These are phyloP conservation scores for Trichoplusia ni DNA, from an alignment of 1,140 invertebrate species.

Conservation along the genomic window DNA sequence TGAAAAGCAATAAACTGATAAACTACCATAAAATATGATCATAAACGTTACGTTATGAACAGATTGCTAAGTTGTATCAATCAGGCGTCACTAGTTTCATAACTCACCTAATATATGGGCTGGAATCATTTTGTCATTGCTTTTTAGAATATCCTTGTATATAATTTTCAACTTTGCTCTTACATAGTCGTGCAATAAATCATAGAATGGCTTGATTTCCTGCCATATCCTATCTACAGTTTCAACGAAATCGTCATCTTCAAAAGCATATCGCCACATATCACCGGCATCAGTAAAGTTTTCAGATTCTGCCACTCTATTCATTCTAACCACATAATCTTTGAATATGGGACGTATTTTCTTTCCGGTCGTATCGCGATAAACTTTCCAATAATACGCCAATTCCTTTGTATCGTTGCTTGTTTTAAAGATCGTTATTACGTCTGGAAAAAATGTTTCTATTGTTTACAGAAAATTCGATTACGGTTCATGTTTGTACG, in stretches of 20 bases:
- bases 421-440: constrained; percentile 68
- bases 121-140: constrained; percentile 87
- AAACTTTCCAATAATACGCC: constrained; percentile 84
- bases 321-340: constrained; percentile 83
- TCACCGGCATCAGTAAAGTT: constrained; percentile 84
- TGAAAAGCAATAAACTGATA: no score
- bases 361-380: constrained; percentile 83
- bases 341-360: constrained; percentile 83
- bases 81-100: background rate
- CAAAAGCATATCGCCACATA: constrained; percentile 85
- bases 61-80: background rate
- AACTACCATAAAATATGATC: no score
- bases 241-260: constrained; percentile 74
- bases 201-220: constrained; percentile 89
- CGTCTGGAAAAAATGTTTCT: constrained; percentile 54
- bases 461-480: background rate
- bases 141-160: constrained; percentile 84
- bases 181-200: constrained; percentile 90
- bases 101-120: constrained; percentile 89
- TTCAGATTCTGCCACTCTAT: constrained; percentile 82
- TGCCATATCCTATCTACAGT: constrained; percentile 85
- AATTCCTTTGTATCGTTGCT: constrained; percentile 80
- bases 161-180: constrained; percentile 84
- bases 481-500: background rate
- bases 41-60: background rate